A percentile compares a stretch with the other conserved stretches of the same genome.
phyloP scores from a whole-genome alignment of 92 coral and sea anemone genomes.

The Porites evermanni region DNA sequence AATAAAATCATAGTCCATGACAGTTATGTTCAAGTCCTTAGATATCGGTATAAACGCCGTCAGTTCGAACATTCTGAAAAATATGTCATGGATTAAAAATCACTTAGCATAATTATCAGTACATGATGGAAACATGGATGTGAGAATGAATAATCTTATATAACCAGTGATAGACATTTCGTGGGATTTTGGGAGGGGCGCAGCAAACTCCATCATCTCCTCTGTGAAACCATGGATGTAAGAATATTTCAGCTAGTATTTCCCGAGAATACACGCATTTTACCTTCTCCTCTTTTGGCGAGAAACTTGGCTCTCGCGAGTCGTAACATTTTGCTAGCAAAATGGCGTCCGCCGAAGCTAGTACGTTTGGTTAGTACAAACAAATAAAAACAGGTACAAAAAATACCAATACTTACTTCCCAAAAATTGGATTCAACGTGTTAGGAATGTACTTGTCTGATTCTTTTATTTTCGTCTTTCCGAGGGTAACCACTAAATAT shows the following conservation, averaged over 20 bases:
- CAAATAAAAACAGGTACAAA: not conserved
- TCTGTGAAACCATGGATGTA: no score
- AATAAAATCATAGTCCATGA: conserved; percentile 91
- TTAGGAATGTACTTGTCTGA: conserved; percentile 87
- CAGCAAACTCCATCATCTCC: no score
- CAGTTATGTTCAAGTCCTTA: conserved; percentile 84
- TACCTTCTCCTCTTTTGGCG: no score
- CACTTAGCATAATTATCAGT: no score
- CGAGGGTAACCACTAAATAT: conserved; percentile 81
- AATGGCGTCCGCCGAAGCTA: not conserved
- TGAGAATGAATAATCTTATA: no score
- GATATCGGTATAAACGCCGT: conserved; percentile 90
- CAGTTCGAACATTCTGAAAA: conserved; percentile 90
- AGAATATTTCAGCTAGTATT: no score
- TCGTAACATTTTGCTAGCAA: not conserved
- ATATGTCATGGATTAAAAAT: no score
- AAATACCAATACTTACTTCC: conserved; percentile 59
- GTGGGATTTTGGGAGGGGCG: no score
- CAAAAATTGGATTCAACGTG: conserved; percentile 83
- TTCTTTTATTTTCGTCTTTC: conserved; percentile 86
- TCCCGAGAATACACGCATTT: no score
- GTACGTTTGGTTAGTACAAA: not conserved
- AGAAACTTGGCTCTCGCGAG: no score
- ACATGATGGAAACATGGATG: no score
- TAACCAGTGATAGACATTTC: no score